Evolutionary conservation across 2,797 vertebrate species (phyloP).

Genomic region (Phylloscopus collybita): DNA sequence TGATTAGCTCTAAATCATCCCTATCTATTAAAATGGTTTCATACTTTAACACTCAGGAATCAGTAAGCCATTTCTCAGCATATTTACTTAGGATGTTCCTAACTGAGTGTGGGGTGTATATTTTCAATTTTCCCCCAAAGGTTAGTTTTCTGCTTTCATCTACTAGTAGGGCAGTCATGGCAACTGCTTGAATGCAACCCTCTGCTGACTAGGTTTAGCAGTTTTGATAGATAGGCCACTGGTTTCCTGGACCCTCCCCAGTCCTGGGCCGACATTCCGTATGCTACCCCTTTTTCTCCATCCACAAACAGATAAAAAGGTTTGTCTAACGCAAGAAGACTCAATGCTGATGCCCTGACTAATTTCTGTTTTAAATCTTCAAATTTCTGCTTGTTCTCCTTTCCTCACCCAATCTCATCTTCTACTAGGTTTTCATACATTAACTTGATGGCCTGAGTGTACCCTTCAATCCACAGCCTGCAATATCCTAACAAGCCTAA

Average conservation of each 20-base stretch:
- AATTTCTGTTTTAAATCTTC: neutral
- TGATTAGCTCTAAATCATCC: neutral
- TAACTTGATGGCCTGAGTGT: neutral
- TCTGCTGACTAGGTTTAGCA: too few species aligned
- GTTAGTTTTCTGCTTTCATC: neutral
- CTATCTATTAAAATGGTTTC: neutral
- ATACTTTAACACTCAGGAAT: neutral
- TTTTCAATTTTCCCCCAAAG: neutral
- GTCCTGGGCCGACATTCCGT: neutral
- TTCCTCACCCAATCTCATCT: neutral
- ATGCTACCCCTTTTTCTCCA: neutral
- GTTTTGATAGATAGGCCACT: too few species aligned
- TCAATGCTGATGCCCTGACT: neutral
- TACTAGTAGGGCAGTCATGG: neutral
- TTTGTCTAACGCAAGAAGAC: neutral
- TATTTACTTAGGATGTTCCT: neutral
- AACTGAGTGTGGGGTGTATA: neutral
- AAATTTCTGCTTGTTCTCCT: neutral
- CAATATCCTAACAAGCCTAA: neutral
- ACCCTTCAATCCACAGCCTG: neutral
- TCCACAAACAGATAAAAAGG: neutral
- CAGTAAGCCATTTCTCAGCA: neutral
- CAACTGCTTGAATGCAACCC: neutral
- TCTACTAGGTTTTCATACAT: neutral
- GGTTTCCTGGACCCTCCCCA: neutral